A percentile compares a stretch with the other conserved stretches of the same genome.
Conservation (phyloP, 2,113 vertebrate genomes). For the Microtus oregoni region DNA sequence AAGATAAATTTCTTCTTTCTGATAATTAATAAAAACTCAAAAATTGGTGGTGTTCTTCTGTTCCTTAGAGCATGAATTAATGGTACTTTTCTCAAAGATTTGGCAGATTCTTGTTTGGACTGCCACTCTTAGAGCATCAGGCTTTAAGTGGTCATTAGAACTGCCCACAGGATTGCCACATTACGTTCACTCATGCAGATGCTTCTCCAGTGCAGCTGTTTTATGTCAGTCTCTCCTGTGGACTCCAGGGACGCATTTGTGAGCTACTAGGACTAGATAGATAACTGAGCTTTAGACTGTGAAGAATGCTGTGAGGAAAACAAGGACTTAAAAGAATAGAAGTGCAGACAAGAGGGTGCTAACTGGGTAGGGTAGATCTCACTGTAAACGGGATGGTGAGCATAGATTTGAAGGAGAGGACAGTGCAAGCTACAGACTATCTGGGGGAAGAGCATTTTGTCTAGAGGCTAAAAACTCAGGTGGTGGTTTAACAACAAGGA, state of each 20-base stretch:
- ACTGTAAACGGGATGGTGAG: background rate
- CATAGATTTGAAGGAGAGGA: background rate
- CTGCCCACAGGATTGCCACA: background rate
- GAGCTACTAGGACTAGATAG: background rate
- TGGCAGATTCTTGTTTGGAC: background rate
- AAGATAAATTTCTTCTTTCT: slow-evolving; percentile 26
- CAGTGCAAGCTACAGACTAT: background rate
- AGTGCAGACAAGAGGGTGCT: background rate
- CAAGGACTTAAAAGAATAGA: background rate
- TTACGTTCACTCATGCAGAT: background rate
- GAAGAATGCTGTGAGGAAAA: background rate
- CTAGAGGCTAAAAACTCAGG: background rate
- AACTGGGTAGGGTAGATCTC: background rate
- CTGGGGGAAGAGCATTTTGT: background rate
- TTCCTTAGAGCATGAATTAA: slow-evolving; percentile 26
- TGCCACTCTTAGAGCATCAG: background rate
- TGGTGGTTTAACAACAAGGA: background rate
- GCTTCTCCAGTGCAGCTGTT: background rate
- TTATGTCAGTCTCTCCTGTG: background rate
- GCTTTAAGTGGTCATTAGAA: slow-evolving; percentile 9
- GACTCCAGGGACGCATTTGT: background rate
- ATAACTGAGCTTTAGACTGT: background rate
- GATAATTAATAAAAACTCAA: slow-evolving; percentile 47
- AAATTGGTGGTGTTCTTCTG: background rate
- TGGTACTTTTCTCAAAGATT: background rate